Percentiles rank a stretch among this genome's conserved stretches.
Evolutionary conservation across 2,113 vertebrate species (phyloP).

Genomic region (cattle (Bos taurus)): ARS-UCD2.0 NC_037345.1:6675501-6676000

Average conservation of each 20-base stretch:
- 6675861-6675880: neutral
- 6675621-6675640: neutral
- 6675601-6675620: neutral
- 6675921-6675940: neutral
- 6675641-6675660: neutral
- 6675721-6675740: neutral
- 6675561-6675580: neutral
- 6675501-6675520: too few relatives aligned
- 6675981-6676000: accelerated
- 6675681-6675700: neutral
- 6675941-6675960: neutral
- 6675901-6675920: neutral
- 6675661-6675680: neutral
- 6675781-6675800: neutral
- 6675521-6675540: too few relatives aligned
- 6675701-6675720: neutral
- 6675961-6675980: neutral
- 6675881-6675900: neutral
- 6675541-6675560: neutral
- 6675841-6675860: neutral
- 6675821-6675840: neutral
- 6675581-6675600: neutral
- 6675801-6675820: neutral
- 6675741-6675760: neutral
- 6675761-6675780: neutral